A percentile compares a stretch with the other conserved stretches of the same genome.
phyloP scores from a whole-genome alignment of 2,888 invertebrate species.

The Chironomus tentans region DNA sequence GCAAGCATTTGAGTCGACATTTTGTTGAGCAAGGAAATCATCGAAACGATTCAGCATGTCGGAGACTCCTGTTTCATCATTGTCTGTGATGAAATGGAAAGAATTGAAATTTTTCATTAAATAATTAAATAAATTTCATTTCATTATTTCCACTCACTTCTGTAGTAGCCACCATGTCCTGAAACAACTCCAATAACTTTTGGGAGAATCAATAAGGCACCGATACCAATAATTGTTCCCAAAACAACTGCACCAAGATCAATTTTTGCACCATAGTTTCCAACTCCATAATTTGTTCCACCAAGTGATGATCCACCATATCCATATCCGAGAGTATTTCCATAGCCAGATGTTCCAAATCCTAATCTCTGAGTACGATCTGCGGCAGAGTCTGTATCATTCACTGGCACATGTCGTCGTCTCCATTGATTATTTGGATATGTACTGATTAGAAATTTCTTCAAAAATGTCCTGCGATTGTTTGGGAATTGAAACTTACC shows the following conservation, averaged over 20 bases:
- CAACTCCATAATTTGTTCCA: conserved; percentile 7
- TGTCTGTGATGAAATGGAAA: conserved; percentile 42
- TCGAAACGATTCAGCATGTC: conserved; percentile 57
- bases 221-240: conserved; percentile 71
- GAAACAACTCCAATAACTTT: conserved; percentile 66
- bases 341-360: conserved; percentile 39
- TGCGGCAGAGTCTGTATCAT: conserved; percentile 30
- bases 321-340: conserved; percentile 29
- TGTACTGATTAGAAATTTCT: not conserved
- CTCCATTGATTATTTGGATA: conserved; percentile 35
- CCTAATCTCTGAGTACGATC: conserved; percentile 40
- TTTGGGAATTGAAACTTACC: not conserved
- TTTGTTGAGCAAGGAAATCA: conserved; percentile 55
- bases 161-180: conserved; percentile 55
- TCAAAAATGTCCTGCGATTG: not conserved
- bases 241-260: conserved; percentile 73
- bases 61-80: conserved; percentile 50
- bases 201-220: conserved; percentile 69
- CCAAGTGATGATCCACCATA: conserved; percentile 23
- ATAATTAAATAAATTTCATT: conserved; percentile 30
- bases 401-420: conserved; percentile 35
- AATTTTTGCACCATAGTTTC: conserved; percentile 43
- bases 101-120: not conserved
- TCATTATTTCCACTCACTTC: conserved; percentile 48
- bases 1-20: conserved; percentile 62